A percentile compares a stretch with the other conserved stretches of the same genome.
Conservation (phyloP, 2,797 vertebrate species). For the Sebastes diploproa region DNA sequence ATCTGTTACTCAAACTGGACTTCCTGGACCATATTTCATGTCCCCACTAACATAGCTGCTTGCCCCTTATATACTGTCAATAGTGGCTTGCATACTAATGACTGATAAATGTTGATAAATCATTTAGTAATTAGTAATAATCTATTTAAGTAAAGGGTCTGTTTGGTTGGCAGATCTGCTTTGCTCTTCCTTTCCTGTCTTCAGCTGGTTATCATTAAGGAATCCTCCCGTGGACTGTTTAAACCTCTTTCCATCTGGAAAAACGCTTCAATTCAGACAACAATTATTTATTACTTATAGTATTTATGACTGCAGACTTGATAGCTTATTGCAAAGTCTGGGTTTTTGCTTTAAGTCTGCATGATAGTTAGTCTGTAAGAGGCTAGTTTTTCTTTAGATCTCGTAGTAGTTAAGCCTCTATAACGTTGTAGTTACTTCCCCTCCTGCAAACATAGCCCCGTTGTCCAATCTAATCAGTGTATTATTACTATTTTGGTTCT, state of each 20-base stretch:
- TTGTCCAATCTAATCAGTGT: background rate
- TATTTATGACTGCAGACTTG: background rate
- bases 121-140: background rate
- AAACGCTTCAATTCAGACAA: background rate
- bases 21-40: background rate
- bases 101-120: background rate
- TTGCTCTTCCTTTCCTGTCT: background rate
- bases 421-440: background rate
- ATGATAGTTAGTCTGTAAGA: background rate
- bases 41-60: background rate
- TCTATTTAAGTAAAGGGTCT: background rate
- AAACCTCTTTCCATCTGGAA: conserved; percentile 11
- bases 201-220: conserved; percentile 10
- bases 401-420: background rate
- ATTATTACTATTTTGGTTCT: background rate
- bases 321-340: background rate
- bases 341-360: background rate
- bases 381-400: background rate
- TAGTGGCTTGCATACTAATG: background rate
- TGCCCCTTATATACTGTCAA: background rate
- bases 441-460: background rate
- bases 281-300: background rate
- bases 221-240: conserved; percentile 1
- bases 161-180: background rate
- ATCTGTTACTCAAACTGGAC: background rate